Evolutionary conservation across 1,140 invertebrate genomes (phyloP).

Genomic region (Tyrophagus putrescentiae): DNA sequence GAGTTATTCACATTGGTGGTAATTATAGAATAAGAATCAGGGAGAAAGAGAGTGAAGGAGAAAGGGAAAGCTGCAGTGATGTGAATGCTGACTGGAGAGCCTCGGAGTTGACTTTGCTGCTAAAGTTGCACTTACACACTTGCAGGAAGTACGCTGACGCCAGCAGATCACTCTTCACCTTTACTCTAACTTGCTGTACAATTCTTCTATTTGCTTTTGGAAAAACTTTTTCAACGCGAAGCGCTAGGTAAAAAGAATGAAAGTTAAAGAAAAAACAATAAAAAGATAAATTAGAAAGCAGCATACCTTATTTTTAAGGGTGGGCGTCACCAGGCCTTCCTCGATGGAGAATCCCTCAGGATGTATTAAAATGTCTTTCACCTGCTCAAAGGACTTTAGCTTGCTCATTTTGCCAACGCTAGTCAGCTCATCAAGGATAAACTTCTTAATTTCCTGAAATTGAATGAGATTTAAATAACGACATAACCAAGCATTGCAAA

Average conservation of each 20-base stretch:
- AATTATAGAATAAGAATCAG: too few relatives aligned
- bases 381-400: conserved; percentile 87
- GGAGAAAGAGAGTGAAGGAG: too few relatives aligned
- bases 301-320: conserved; percentile 67
- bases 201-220: neutral
- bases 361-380: conserved; percentile 79
- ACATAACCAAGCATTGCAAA: neutral
- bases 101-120: too few relatives aligned
- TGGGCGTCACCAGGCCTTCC: conserved; percentile 89
- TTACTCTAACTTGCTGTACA: conserved; percentile 12
- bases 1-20: too few relatives aligned
- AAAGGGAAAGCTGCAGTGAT: too few relatives aligned
- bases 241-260: neutral
- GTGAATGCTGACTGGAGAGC: too few relatives aligned
- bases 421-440: conserved; percentile 76
- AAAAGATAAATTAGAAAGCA: neutral
- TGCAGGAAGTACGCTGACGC: too few relatives aligned
- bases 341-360: conserved; percentile 87
- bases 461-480: neutral
- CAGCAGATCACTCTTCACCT: too few relatives aligned
- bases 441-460: conserved; percentile 58
- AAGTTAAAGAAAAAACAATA: neutral
- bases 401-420: conserved; percentile 70
- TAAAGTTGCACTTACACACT: too few relatives aligned
- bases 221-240: conserved; percentile 13